These are phyloP conservation scores for Cheilosia grossa DNA, from an alignment of 2,888 invertebrate genomes.

Conservation along the genomic window DNA sequence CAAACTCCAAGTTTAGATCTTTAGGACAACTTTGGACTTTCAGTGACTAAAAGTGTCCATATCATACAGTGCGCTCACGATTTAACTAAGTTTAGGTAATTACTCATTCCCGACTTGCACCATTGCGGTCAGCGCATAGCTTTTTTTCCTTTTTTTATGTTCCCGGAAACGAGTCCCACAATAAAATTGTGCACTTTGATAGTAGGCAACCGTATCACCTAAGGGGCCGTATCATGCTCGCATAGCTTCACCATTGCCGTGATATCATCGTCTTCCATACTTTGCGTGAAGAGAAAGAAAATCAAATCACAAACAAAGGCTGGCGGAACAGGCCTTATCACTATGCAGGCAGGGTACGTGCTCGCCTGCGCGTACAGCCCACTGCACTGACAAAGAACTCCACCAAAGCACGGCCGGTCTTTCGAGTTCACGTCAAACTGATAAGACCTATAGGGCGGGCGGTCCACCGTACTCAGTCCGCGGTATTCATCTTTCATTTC, in stretches of 20 bases:
- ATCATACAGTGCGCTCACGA: background rate
- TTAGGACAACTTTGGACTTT: background rate
- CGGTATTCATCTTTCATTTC: conserved; percentile 56
- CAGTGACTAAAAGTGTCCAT: conserved; percentile 5
- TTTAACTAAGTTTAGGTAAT: conserved; percentile 8
- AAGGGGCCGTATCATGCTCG: conserved; percentile 25
- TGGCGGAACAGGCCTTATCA: conserved; percentile 50
- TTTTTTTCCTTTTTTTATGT: background rate
- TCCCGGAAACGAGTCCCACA: conserved; percentile 62
- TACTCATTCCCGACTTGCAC: conserved; percentile 36
- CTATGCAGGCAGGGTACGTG: background rate
- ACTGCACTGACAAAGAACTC: conserved; percentile 54
- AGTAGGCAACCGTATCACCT: conserved; percentile 60
- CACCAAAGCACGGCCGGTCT: conserved; percentile 48
- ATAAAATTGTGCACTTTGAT: conserved; percentile 43
- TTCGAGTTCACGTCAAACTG: conserved; percentile 65
- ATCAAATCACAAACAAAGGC: conserved; percentile 28
- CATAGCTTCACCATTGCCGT: conserved; percentile 32
- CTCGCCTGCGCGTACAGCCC: conserved; percentile 31
- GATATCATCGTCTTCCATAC: conserved; percentile 41
- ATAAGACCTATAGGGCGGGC: conserved; percentile 39
- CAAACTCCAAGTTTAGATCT: background rate
- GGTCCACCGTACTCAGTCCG: background rate
- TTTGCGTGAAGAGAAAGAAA: background rate
- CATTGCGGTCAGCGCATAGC: conserved; percentile 17